Evolutionary conservation across 2,113 vertebrate genomes (phyloP).

Genomic region (Nasalis larvatus): DNA sequence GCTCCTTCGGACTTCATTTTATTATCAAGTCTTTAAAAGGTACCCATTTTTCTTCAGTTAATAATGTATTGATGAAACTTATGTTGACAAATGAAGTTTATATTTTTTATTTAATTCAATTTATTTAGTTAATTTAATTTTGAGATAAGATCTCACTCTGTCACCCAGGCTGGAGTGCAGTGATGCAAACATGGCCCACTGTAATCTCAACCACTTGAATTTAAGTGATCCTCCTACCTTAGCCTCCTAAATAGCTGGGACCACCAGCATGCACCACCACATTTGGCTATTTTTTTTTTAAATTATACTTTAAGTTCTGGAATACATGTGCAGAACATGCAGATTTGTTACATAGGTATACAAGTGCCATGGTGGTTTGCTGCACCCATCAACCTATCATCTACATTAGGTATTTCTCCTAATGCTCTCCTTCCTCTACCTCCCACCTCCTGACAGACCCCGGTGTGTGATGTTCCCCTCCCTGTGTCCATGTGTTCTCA

Average conservation of each 20-base stretch:
- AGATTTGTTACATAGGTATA: too few species aligned
- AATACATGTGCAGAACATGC: too few species aligned
- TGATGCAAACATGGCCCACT: neutral
- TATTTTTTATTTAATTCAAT: neutral
- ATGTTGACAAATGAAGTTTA: neutral
- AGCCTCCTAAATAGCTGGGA: neutral
- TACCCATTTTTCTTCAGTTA: neutral
- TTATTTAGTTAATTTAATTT: too few species aligned
- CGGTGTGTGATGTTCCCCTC: too few species aligned
- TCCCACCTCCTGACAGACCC: too few species aligned
- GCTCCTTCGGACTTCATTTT: neutral
- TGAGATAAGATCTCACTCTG: neutral
- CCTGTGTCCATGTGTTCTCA: too few species aligned
- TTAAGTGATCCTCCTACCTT: neutral
- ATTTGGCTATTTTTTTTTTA: neutral
- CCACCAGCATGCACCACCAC: neutral
- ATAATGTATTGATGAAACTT: neutral
- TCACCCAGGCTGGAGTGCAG: neutral
- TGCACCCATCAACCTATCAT: too few species aligned
- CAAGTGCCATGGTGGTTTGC: too few species aligned
- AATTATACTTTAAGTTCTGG: too few species aligned
- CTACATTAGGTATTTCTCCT: too few species aligned
- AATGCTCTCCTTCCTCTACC: too few species aligned
- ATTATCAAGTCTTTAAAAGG: neutral
- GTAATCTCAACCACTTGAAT: neutral